Evolutionary conservation across 2,797 vertebrate genomes (phyloP).

Genomic region (Lophura swinhoii): DNA sequence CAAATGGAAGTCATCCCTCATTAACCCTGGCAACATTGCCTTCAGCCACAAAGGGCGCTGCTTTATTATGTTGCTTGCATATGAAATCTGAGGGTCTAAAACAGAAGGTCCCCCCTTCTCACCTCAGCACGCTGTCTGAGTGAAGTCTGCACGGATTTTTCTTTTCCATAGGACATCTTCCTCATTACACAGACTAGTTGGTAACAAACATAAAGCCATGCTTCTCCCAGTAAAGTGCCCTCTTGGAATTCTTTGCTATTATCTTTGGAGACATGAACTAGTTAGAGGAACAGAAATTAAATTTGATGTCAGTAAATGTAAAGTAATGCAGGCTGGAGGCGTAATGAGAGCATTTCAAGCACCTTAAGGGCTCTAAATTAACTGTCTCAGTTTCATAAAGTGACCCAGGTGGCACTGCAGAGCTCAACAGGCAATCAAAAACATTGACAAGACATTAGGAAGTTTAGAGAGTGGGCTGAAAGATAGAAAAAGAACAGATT

Average conservation of each 20-base stretch:
- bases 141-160: background rate
- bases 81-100: background rate
- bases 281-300: slow-evolving; percentile 30
- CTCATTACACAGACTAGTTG: background rate
- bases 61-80: background rate
- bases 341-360: background rate
- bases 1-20: background rate
- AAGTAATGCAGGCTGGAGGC: background rate
- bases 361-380: slow-evolving; percentile 3
- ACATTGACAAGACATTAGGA: background rate
- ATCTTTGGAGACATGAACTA: background rate
- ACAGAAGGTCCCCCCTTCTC: slow-evolving; percentile 12
- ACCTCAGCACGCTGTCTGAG: background rate
- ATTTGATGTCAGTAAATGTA: slow-evolving; percentile 5
- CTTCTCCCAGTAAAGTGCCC: slow-evolving; percentile 10
- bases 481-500: background rate
- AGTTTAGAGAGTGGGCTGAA: background rate
- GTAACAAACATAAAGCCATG: background rate
- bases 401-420: background rate
- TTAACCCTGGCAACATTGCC: background rate
- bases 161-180: background rate
- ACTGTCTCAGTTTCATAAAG: background rate
- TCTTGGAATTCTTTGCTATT: slow-evolving; percentile 4
- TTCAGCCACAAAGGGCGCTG: background rate
- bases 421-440: background rate